Conservation (phyloP, 2,797 vertebrate genomes). For the Brachymystax lenok region DNA sequence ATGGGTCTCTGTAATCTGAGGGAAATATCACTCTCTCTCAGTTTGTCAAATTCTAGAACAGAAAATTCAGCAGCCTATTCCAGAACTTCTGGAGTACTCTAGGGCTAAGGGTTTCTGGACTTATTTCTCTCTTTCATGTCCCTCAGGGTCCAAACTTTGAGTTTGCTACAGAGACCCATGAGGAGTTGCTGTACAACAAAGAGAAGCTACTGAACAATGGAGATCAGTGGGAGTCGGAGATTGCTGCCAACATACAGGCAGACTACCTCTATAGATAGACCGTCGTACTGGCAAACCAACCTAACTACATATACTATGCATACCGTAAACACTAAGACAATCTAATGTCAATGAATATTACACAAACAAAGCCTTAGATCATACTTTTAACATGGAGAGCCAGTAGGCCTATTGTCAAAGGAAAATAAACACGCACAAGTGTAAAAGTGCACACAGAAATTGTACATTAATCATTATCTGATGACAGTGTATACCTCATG, state of each 20-base stretch:
- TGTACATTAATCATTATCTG: not conserved
- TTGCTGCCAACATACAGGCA: slow-evolving; percentile 89
- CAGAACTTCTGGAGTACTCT: not conserved
- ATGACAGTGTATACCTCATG: not conserved
- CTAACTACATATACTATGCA: not conserved
- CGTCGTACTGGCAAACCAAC: not conserved
- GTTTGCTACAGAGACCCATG: slow-evolving; percentile 90
- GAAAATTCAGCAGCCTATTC: not conserved
- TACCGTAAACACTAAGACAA: slow-evolving; percentile 4
- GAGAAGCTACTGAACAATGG: slow-evolving; percentile 94
- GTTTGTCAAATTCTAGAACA: not conserved
- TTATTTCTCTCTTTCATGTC: not conserved
- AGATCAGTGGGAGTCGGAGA: slow-evolving; percentile 91
- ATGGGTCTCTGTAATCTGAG: too few species aligned
- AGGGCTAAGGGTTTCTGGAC: not conserved
- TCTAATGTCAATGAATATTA: not conserved
- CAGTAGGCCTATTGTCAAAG: slow-evolving; percentile 26
- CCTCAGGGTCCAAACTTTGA: slow-evolving; percentile 75
- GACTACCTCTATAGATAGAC: slow-evolving; percentile 89
- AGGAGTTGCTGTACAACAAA: slow-evolving; percentile 95
- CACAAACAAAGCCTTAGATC: slow-evolving; percentile 4
- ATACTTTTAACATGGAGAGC: slow-evolving; percentile 1
- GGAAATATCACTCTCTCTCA: not conserved
- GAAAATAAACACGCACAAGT: slow-evolving; percentile 29
- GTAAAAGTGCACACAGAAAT: slow-evolving; percentile 35